Evolutionary conservation across 2,888 invertebrate genomes (phyloP).

Genomic region (Pollenia griseotomentosa): DNA sequence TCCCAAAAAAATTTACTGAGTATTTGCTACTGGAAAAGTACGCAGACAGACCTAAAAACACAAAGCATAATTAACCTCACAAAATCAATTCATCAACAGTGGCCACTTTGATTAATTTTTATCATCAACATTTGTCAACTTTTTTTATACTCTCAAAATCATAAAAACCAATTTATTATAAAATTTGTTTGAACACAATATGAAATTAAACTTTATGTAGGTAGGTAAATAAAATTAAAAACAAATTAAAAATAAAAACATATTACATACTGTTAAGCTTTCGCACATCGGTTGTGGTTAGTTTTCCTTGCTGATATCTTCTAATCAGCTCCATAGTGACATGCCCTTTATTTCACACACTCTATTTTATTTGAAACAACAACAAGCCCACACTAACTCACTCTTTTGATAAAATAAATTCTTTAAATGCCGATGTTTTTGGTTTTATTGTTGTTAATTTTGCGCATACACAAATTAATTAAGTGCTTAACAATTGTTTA

Average conservation of each 20-base stretch:
- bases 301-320: slow-evolving; percentile 79
- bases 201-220: not conserved
- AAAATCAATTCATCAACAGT: slow-evolving; percentile 20
- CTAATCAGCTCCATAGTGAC: slow-evolving; percentile 81
- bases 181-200: slow-evolving; percentile 21
- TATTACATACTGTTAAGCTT: slow-evolving; percentile 79
- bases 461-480: not conserved
- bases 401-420: slow-evolving; percentile 20
- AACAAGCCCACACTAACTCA: slow-evolving; percentile 8
- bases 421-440: not conserved
- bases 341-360: slow-evolving; percentile 44
- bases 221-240: slow-evolving; percentile 4
- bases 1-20: too few species aligned
- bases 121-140: not conserved
- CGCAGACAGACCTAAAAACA: too few species aligned
- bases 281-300: slow-evolving; percentile 78
- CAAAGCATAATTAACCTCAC: too few species aligned
- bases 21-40: too few species aligned
- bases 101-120: not conserved
- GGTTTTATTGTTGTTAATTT: slow-evolving; percentile 26
- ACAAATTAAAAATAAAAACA: slow-evolving; percentile 32
- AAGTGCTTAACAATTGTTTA: slow-evolving; percentile 41
- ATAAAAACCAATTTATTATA: not conserved
- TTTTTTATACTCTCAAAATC: not conserved
- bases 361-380: not conserved